phyloP scores from a whole-genome alignment of 2,888 invertebrate species.

The Watsonalla binaria region DNA sequence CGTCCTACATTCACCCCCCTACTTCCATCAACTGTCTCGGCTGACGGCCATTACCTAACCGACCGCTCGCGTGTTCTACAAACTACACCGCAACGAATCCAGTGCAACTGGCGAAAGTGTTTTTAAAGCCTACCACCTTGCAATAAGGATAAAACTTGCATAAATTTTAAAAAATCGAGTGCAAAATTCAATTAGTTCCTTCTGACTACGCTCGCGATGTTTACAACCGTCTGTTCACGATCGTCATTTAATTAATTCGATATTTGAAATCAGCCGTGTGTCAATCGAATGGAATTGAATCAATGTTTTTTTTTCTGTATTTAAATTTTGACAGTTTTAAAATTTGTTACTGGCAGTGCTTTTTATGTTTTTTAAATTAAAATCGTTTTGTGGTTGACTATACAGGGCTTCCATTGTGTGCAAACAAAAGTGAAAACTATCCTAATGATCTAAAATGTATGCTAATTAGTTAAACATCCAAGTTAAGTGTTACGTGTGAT shows the following conservation, averaged over 20 bases:
- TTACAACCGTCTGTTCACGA: constrained; percentile 61
- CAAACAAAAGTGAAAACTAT: constrained; percentile 16
- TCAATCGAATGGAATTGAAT: constrained; percentile 39
- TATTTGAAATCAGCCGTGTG: constrained; percentile 62
- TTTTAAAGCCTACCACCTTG: constrained; percentile 26
- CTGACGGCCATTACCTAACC: constrained; percentile 72
- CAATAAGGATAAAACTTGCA: constrained; percentile 41
- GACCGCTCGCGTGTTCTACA: constrained; percentile 58
- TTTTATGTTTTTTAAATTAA: constrained; percentile 1
- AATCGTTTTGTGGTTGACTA: too few species aligned
- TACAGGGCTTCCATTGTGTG: neutral
- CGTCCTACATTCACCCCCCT: constrained; percentile 74
- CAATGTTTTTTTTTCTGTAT: constrained; percentile 22
- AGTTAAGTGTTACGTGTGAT: neutral
- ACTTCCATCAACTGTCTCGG: constrained; percentile 63
- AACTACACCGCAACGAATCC: constrained; percentile 36
- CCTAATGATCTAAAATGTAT: neutral
- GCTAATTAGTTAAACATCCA: neutral
- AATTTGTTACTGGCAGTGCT: constrained; percentile 15
- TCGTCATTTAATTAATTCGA: constrained; percentile 71
- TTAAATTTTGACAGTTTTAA: constrained; percentile 12
- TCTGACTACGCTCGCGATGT: constrained; percentile 55
- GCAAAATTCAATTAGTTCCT: constrained; percentile 43
- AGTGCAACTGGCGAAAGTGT: constrained; percentile 13
- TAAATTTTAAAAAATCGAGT: constrained; percentile 14